Evolutionary conservation across 2,888 invertebrate species (phyloP).

Genomic region (Physocephala rufipes): DNA sequence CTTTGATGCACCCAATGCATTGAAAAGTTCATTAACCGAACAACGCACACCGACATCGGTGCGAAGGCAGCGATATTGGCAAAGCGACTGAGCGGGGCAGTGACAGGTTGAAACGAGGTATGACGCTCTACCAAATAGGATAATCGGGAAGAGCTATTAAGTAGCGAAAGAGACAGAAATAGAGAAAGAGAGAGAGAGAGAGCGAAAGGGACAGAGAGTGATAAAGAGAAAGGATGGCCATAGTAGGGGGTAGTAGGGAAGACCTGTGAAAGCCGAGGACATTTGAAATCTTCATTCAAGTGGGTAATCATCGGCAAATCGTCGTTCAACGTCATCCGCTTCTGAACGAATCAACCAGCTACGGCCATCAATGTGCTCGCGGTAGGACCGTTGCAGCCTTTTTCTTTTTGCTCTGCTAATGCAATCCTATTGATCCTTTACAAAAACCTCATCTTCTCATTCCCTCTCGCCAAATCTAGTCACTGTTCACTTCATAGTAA

Average conservation of each 20-base stretch:
- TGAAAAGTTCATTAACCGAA: slow-evolving; percentile 30
- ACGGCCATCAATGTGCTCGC: background rate
- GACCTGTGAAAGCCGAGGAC: slow-evolving; percentile 8
- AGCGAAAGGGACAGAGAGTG: background rate
- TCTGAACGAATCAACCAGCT: no score
- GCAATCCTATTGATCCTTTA: slow-evolving; percentile 33
- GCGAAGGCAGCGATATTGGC: background rate
- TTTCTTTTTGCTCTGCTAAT: slow-evolving; percentile 1
- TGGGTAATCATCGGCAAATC: slow-evolving; percentile 29
- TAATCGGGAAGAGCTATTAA: no score
- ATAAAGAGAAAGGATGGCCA: no score
- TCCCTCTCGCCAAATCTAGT: background rate
- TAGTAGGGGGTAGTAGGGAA: background rate
- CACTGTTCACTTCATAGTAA: background rate
- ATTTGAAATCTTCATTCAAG: slow-evolving; percentile 34
- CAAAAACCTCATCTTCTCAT: background rate
- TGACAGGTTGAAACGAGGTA: background rate
- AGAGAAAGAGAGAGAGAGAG: background rate
- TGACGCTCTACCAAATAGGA: no score
- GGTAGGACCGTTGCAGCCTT: background rate
- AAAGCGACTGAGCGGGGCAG: background rate
- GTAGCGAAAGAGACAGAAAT: no score
- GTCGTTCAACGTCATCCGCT: slow-evolving; percentile 1
- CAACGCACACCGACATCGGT: no score
- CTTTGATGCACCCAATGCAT: slow-evolving; percentile 14